phyloP scores from a whole-genome alignment of 2,888 invertebrate genomes.

The Pardosa pseudoannulata region DNA sequence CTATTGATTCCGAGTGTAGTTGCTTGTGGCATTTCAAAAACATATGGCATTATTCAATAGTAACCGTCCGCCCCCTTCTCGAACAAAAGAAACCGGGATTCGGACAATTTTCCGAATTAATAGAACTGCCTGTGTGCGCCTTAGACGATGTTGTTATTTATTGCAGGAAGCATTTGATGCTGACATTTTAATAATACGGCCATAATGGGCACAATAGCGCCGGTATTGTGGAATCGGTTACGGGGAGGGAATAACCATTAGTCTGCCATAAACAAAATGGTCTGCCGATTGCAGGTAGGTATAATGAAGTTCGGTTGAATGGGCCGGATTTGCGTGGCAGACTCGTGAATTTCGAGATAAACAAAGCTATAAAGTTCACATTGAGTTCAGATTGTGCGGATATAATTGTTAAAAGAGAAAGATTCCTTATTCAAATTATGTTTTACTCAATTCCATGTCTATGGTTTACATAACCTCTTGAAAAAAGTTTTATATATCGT shows the following conservation, averaged over 20 bases:
- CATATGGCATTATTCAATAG: conserved; percentile 9
- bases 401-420: too few relatives aligned
- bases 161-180: not conserved
- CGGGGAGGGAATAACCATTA: not conserved
- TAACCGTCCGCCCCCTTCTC: not conserved
- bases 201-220: not conserved
- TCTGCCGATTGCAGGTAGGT: not conserved
- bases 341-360: too few relatives aligned
- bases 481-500: too few relatives aligned
- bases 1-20: not conserved
- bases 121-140: not conserved
- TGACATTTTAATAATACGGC: conserved; percentile 7
- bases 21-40: not conserved
- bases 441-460: too few relatives aligned
- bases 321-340: too few relatives aligned
- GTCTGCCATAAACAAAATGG: not conserved
- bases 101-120: not conserved
- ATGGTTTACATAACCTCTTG: too few relatives aligned
- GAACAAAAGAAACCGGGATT: not conserved
- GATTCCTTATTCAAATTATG: too few relatives aligned
- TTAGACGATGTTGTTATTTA: not conserved
- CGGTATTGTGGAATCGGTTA: not conserved
- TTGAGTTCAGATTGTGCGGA: too few relatives aligned
- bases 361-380: too few relatives aligned
- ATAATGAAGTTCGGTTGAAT: too few relatives aligned